These are phyloP conservation scores for Antedon mediterranea DNA, from an alignment of 53 echinoderm and acorn worm genomes.

Conservation along the genomic window DNA sequence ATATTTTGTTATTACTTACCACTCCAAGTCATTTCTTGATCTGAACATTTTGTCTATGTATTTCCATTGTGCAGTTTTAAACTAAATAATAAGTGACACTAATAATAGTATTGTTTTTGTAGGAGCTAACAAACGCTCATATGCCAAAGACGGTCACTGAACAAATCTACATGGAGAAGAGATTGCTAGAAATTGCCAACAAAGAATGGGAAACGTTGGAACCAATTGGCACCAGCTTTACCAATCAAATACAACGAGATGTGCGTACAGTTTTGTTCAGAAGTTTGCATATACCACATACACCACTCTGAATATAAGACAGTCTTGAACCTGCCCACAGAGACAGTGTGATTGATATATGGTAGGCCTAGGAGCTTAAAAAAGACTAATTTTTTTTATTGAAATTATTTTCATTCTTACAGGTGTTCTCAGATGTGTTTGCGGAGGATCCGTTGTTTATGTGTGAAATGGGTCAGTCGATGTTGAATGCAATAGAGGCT, in stretches of 20 bases:
- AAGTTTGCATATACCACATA: too few relatives aligned
- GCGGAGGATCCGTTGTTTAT: constrained; percentile 80
- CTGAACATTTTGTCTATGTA: too few relatives aligned
- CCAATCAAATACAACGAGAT: constrained; percentile 86
- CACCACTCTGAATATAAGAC: too few relatives aligned
- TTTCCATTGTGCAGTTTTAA: too few relatives aligned
- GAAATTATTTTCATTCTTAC: background rate
- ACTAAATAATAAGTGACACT: background rate
- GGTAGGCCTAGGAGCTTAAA: too few relatives aligned
- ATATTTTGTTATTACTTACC: too few relatives aligned
- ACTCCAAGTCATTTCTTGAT: too few relatives aligned
- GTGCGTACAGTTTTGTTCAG: constrained; percentile 28
- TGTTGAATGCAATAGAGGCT: constrained; percentile 57
- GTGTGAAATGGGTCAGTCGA: constrained; percentile 61
- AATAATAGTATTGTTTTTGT: constrained; percentile 3
- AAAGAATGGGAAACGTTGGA: constrained; percentile 57
- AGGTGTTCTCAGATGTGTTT: constrained; percentile 82
- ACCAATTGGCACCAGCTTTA: constrained; percentile 49
- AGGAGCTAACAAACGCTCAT: constrained; percentile 61
- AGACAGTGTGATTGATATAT: too few relatives aligned
- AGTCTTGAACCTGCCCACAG: too few relatives aligned
- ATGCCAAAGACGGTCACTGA: constrained; percentile 50
- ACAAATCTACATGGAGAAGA: constrained; percentile 71
- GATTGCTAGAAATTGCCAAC: constrained; percentile 54
- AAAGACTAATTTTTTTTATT: too few relatives aligned